A percentile compares a stretch with the other conserved stretches of the same genome.
Evolutionary conservation across 2,797 vertebrate species (phyloP).

Genomic region (Sebastes ruberrimus): DNA sequence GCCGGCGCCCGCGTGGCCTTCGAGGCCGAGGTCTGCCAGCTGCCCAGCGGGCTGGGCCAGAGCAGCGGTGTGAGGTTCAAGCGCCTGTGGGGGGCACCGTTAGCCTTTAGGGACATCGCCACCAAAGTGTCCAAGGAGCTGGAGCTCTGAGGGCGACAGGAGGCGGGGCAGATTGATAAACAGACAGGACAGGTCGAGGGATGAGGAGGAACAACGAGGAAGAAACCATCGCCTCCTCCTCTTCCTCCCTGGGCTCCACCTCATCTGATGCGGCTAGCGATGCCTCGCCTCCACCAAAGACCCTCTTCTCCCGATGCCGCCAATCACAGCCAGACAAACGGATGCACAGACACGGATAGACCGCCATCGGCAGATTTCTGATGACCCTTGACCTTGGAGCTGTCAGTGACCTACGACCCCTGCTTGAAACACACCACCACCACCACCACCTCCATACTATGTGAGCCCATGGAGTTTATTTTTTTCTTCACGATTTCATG

Average conservation of each 20-base stretch:
- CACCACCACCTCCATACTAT: constrained; percentile 15
- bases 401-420: constrained; percentile 59
- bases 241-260: constrained; percentile 42
- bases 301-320: constrained; percentile 58
- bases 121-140: constrained; percentile 91
- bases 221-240: constrained; percentile 13
- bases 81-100: constrained; percentile 88
- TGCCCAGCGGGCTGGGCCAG: constrained; percentile 84
- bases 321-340: constrained; percentile 45
- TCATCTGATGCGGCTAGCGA: constrained; percentile 40
- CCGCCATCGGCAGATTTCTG: constrained; percentile 29
- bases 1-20: constrained; percentile 88
- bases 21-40: constrained; percentile 92
- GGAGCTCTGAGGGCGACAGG: constrained; percentile 85
- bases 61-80: constrained; percentile 89
- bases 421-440: constrained; percentile 57
- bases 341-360: constrained; percentile 54
- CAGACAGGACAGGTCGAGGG: constrained; percentile 23
- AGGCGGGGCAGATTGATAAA: constrained; percentile 66
- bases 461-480: constrained; percentile 46
- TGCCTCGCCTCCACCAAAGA: constrained; percentile 65
- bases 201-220: constrained; percentile 18
- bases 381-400: constrained; percentile 60
- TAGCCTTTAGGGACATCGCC: constrained; percentile 90
- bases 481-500: constrained; percentile 20